phyloP scores from a whole-genome alignment of 1,140 invertebrate species.

The Thaumetopoea pityocampa region DNA sequence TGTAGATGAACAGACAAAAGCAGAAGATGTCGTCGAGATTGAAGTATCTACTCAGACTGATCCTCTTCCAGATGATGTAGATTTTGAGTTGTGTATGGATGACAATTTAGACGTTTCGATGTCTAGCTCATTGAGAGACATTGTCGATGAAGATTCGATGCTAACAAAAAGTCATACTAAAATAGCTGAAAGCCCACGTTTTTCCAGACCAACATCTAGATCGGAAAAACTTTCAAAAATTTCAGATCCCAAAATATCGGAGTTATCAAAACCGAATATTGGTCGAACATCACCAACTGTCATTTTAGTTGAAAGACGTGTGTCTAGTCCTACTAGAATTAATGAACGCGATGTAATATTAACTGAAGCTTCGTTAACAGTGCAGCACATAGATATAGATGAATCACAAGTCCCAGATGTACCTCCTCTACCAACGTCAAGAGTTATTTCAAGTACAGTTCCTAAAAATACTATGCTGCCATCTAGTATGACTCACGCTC shows the following conservation, averaged over 20 bases:
- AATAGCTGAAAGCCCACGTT: conserved; percentile 50
- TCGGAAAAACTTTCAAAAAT: conserved; percentile 74
- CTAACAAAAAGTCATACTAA: conserved; percentile 41
- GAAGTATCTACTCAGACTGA: conserved; percentile 89
- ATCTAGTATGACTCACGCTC: conserved; percentile 56
- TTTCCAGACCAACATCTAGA: conserved; percentile 60
- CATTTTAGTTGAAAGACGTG: conserved; percentile 76
- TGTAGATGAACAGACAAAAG: conserved; percentile 23
- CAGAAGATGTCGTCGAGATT: conserved; percentile 76
- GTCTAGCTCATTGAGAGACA: conserved; percentile 61
- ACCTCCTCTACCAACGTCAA: conserved; percentile 56
- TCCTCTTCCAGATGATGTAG: conserved; percentile 85
- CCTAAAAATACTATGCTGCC: conserved; percentile 22
- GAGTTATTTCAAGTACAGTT: conserved; percentile 23
- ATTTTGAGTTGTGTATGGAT: conserved; percentile 80
- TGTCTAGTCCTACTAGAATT: conserved; percentile 76
- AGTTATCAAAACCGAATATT: conserved; percentile 71
- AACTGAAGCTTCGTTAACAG: conserved; percentile 76
- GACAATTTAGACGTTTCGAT: conserved; percentile 68
- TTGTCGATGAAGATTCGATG: conserved; percentile 58
- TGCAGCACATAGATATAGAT: conserved; percentile 64
- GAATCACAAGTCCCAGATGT: conserved; percentile 56
- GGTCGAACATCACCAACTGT: conserved; percentile 77
- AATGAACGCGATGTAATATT: conserved; percentile 72
- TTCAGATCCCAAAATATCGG: conserved; percentile 76